Evolutionary conservation across 2,888 invertebrate species (phyloP), one percentile per base, ranked within the genome.

Genomic region (Leucania comma): DNA sequence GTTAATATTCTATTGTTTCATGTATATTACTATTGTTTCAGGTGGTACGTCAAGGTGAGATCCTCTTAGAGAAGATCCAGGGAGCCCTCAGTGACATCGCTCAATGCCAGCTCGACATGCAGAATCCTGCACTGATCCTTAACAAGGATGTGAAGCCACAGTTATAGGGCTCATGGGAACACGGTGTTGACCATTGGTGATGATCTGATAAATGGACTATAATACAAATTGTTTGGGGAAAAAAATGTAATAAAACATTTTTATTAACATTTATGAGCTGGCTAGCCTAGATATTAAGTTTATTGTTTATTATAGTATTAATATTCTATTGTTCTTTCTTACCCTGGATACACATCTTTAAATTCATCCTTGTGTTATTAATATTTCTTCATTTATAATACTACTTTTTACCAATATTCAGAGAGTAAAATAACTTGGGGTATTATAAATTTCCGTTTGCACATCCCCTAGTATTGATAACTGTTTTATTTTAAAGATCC

Each of bases 1-100:
- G n/a, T n/a, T 48, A n/a, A 48, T 3, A 42, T n/a, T n/a, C n/a
- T n/a, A n/a, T n/a, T n/a, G n/a, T n/a, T n/a, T n/a, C n/a, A 8
- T 48, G 1, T 46, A n/a, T 8, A 48, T 20, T 8, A 20, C 46
- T 14, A 48, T 48, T 20, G 5, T 58, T 78, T 4, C 95, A 97
- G 92, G 97, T 99, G 22, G 99, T 99, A 0, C 96, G 97, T 59
- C 97, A 98, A 91, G 99, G 99, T 0, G 99, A 99, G 93, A 96
- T 97, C 26, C 93, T 99, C 1, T 93, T 99, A 48, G 98, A 98
- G 87, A 98, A 98, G 91, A 98, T 99, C 62, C 99, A 99, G 94
- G 97, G 97, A 17, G 99, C 99, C 0, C 96, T 99, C 1, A 98
- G 98, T 88, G 99, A 99, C 89, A 99, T 99, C 69, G 99, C 99